These are phyloP conservation scores for Hormiphora californensis DNA, from an alignment of 37 sponge, comb jelly and placozoan genomes.

Conservation along the genomic window DNA sequence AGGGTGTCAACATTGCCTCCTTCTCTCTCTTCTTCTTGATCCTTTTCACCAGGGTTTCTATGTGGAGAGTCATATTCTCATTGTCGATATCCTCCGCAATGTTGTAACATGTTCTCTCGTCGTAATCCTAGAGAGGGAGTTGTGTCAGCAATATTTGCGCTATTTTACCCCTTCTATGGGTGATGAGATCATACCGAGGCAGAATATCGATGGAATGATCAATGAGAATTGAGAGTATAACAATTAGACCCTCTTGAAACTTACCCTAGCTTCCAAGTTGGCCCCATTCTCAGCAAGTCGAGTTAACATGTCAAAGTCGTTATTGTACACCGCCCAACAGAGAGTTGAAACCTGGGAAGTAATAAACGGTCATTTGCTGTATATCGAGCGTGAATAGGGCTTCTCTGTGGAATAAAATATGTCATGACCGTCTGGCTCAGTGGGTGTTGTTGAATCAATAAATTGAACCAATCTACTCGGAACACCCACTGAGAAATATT, in stretches of 20 bases:
- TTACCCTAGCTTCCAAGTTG: not conserved
- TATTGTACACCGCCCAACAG: conserved; percentile 50
- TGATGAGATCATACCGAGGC: too few species aligned
- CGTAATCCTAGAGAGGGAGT: not conserved
- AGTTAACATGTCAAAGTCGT: conserved; percentile 14
- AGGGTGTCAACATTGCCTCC: too few species aligned
- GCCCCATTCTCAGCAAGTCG: conserved; percentile 25
- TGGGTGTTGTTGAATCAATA: too few species aligned
- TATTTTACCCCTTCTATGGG: too few species aligned
- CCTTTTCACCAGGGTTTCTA: not conserved
- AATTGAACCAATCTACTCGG: too few species aligned
- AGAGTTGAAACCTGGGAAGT: conserved; percentile 41
- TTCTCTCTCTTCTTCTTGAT: not conserved
- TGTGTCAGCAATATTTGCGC: too few species aligned
- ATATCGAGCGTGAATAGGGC: not conserved
- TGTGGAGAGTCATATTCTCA: not conserved
- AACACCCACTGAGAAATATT: too few species aligned
- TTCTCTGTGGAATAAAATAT: not conserved
- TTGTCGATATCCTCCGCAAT: not conserved
- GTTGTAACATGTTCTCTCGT: not conserved
- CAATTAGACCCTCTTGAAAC: too few species aligned
- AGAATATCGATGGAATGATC: too few species aligned
- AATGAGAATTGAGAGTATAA: too few species aligned
- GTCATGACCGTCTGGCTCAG: too few species aligned
- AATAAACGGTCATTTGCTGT: too few species aligned